Conservation (phyloP, 2,797 vertebrate species). For the Sebastes cheni region DNA sequence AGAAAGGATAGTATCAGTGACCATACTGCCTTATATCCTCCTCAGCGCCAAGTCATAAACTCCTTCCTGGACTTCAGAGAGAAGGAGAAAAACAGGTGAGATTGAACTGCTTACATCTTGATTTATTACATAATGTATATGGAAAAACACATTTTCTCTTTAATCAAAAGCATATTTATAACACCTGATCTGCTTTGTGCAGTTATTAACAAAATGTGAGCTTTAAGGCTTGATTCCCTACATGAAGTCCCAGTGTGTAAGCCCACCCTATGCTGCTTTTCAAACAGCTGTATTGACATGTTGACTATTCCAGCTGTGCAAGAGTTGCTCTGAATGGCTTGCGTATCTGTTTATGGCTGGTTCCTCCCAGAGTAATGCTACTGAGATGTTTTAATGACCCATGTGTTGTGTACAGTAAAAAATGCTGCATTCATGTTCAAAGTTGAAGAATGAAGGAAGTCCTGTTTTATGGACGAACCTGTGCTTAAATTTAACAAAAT, state of each 20-base stretch:
- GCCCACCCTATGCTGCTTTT: neutral
- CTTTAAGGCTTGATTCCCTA: neutral
- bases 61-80: conserved; percentile 85
- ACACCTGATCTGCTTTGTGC: neutral
- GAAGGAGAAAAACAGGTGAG: conserved; percentile 80
- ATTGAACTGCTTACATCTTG: conserved; percentile 2
- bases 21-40: conserved; percentile 10
- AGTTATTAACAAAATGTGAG: neutral
- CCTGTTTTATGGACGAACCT: neutral
- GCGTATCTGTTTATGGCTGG: neutral
- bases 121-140: neutral
- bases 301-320: neutral
- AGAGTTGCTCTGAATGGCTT: neutral
- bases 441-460: neutral
- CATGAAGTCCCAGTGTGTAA: neutral
- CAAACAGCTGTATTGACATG: neutral
- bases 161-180: neutral
- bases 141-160: neutral
- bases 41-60: conserved; percentile 82
- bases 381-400: conserved; percentile 10
- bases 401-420: neutral
- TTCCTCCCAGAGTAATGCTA: neutral
- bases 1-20: neutral
- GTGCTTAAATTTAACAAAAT: neutral
- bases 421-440: neutral